Evolutionary conservation across 53 echinoderm and acorn worm species (phyloP).

Genomic region (Hippasteria phrygiana): DNA sequence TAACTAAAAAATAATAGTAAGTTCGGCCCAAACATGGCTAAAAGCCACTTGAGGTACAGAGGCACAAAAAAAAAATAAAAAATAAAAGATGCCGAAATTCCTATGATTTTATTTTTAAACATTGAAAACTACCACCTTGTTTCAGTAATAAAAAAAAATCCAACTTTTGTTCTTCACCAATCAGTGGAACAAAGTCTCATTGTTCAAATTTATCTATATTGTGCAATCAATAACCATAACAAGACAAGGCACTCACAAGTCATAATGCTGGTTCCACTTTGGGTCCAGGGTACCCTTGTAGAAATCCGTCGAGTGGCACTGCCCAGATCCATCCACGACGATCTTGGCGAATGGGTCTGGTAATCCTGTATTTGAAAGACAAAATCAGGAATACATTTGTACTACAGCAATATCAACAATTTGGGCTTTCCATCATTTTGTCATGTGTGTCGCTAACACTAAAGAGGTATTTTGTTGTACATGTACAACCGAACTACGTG

Average conservation of each 20-base stretch:
- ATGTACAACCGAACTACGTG: no score
- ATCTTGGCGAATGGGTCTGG: conserved; percentile 98
- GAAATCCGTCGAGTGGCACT: conserved; percentile 95
- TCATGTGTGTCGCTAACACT: no score
- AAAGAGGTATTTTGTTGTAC: no score
- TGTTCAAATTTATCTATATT: background rate
- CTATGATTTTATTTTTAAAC: no score
- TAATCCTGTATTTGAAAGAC: conserved; percentile 74
- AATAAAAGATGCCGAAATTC: no score
- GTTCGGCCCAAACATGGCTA: no score
- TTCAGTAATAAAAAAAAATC: no score
- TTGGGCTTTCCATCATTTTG: no score
- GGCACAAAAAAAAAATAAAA: no score
- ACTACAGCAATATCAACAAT: background rate
- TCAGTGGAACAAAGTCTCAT: background rate
- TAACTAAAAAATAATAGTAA: no score
- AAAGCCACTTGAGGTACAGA: no score
- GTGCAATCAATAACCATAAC: background rate
- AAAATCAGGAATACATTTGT: background rate
- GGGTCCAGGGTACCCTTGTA: conserved; percentile 96
- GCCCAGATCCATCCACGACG: conserved; percentile 94
- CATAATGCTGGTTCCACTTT: conserved; percentile 99
- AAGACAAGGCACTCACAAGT: conserved; percentile 78
- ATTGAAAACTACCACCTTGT: no score
- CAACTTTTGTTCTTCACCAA: background rate